phyloP scores from a whole-genome alignment of 2,888 invertebrate genomes.

The Phragmatobia fuliginosa region DNA sequence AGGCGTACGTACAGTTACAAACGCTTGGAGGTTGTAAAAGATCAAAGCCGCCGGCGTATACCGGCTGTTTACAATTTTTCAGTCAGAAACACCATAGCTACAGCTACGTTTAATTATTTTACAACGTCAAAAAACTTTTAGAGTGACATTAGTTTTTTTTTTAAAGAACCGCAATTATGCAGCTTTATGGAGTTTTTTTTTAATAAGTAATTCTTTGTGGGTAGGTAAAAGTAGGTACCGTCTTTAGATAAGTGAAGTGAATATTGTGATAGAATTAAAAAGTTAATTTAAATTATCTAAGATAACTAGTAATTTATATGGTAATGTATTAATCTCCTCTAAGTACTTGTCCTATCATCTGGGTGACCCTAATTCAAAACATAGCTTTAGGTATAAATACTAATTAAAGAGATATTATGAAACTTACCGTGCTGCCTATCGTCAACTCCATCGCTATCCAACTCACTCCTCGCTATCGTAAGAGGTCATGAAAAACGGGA shows the following conservation, averaged over 20 bases:
- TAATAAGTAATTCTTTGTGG: no score
- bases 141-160: neutral
- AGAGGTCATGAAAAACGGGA: slow-evolving; percentile 80
- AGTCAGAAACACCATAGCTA: slow-evolving; percentile 25
- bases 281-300: no score
- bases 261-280: neutral
- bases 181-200: neutral
- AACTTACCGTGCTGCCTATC: slow-evolving; percentile 78
- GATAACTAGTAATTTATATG: no score
- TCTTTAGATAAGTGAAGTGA: no score
- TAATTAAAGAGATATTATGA: neutral
- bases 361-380: neutral
- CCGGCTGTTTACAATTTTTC: slow-evolving; percentile 17
- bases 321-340: neutral
- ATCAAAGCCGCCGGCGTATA: slow-evolving; percentile 32
- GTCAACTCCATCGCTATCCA: slow-evolving; percentile 81
- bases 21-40: slow-evolving; percentile 31
- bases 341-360: no score
- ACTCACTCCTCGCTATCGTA: slow-evolving; percentile 81
- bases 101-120: slow-evolving; percentile 39
- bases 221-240: no score
- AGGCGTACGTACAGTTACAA: slow-evolving; percentile 23
- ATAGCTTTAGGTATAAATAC: no score
- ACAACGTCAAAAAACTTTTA: slow-evolving; percentile 18
- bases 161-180: neutral